These are phyloP conservation scores for Athalia rosae DNA, from an alignment of 2,888 invertebrate genomes.

Conservation along the genomic window DNA sequence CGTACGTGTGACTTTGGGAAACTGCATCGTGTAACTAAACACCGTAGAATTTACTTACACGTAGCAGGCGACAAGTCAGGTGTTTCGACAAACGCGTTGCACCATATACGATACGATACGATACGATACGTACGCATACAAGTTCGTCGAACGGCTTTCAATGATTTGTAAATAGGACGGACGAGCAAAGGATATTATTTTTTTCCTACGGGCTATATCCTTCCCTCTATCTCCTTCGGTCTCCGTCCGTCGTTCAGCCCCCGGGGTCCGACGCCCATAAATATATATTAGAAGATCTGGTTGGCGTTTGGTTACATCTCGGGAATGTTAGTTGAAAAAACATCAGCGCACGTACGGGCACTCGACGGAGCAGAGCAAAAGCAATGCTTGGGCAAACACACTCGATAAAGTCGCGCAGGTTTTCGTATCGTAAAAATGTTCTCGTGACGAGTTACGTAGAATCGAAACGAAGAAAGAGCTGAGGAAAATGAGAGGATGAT, in stretches of 20 bases:
- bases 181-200: not conserved
- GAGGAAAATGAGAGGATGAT: too few species aligned
- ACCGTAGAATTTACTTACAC: not conserved
- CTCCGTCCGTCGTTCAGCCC: not conserved
- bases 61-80: not conserved
- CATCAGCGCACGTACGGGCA: constrained; percentile 53
- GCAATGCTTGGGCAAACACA: constrained; percentile 55
- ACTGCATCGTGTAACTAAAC: not conserved
- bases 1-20: not conserved
- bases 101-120: too few species aligned
- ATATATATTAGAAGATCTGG: constrained; percentile 35
- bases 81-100: not conserved
- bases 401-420: not conserved
- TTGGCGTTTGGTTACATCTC: constrained; percentile 53
- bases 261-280: not conserved
- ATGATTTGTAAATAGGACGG: constrained; percentile 46
- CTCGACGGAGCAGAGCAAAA: too few species aligned
- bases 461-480: not conserved
- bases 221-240: not conserved
- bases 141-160: constrained; percentile 42
- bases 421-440: not conserved
- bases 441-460: not conserved
- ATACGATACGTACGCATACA: constrained; percentile 1
- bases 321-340: constrained; percentile 62
- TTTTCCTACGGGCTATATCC: not conserved